phyloP scores from a whole-genome alignment of 1,140 invertebrate genomes.

The Anthonomus grandis region DNA sequence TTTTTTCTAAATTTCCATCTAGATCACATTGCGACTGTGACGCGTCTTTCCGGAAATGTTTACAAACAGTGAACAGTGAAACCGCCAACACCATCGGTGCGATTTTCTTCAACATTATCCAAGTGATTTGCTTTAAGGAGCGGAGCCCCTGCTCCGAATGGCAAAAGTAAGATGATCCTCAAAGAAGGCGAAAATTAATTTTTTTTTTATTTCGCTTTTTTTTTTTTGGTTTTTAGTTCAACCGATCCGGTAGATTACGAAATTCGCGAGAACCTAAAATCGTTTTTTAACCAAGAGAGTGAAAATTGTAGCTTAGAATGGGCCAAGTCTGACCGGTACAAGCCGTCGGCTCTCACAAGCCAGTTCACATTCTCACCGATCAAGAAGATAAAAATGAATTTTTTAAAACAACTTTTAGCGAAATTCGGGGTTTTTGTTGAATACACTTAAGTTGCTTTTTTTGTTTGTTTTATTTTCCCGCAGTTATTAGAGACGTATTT shows the following conservation, averaged over 20 bases:
- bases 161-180: constrained; percentile 53
- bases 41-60: constrained; percentile 61
- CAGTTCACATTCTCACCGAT: not conserved
- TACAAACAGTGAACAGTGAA: constrained; percentile 63
- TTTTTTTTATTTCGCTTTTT: constrained; percentile 5
- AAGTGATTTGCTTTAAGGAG: constrained; percentile 65
- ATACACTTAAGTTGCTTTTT: constrained; percentile 8
- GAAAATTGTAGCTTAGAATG: constrained; percentile 24
- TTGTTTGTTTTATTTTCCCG: constrained; percentile 1
- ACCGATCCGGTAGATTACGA: not conserved
- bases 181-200: no score
- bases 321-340: constrained; percentile 24
- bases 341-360: not conserved
- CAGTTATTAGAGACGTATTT: no score
- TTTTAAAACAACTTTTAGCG: constrained; percentile 1
- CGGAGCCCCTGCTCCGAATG: constrained; percentile 61
- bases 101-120: constrained; percentile 67
- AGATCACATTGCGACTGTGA: constrained; percentile 71
- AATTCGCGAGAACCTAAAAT: constrained; percentile 1
- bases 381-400: constrained; percentile 13
- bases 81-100: constrained; percentile 66
- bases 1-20: constrained; percentile 2
- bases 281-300: constrained; percentile 5
- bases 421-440: constrained; percentile 21
- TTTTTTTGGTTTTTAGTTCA: constrained; percentile 17